Evolutionary conservation across 2,888 invertebrate genomes (phyloP).

Genomic region (Macrophya annulata): DNA sequence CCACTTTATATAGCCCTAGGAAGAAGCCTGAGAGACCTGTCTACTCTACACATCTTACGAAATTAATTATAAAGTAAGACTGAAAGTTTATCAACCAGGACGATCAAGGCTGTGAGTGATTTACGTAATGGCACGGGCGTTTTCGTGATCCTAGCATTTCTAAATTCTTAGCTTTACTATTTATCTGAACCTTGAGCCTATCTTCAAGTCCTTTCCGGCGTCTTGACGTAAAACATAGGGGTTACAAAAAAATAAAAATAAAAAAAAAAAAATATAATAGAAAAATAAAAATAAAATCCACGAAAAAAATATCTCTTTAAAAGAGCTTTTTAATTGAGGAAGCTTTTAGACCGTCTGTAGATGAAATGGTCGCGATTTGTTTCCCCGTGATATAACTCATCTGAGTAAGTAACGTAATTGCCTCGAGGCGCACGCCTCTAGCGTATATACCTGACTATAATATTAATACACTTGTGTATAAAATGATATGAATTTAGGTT

Average conservation of each 20-base stretch:
- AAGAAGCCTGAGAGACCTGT: not conserved
- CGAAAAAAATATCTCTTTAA: not conserved
- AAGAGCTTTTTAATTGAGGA: slow-evolving; percentile 22
- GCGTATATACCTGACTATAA: not conserved
- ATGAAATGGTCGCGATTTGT: slow-evolving; percentile 19
- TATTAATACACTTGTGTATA: not conserved
- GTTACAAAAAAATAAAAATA: not conserved
- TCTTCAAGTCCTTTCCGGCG: not conserved
- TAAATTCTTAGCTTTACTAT: slow-evolving; percentile 21
- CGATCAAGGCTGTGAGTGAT: slow-evolving; percentile 29
- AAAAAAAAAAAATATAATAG: not conserved
- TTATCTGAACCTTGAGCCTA: not conserved
- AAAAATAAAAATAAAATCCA: not conserved
- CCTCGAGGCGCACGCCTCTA: not conserved
- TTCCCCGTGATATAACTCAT: slow-evolving; percentile 6
- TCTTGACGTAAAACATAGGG: not conserved
- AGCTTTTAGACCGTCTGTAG: slow-evolving; percentile 36
- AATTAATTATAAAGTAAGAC: slow-evolving; percentile 43
- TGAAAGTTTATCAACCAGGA: slow-evolving; percentile 47
- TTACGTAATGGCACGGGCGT: not conserved
- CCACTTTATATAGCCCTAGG: not conserved
- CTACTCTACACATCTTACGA: not conserved
- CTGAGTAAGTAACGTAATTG: slow-evolving; percentile 17
- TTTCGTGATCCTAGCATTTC: slow-evolving; percentile 9
- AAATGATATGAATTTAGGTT: not conserved